Evolutionary conservation across 2,888 invertebrate species (phyloP), one percentile per base, ranked within the genome.

Genomic region (Portevinia maculata): DNA sequence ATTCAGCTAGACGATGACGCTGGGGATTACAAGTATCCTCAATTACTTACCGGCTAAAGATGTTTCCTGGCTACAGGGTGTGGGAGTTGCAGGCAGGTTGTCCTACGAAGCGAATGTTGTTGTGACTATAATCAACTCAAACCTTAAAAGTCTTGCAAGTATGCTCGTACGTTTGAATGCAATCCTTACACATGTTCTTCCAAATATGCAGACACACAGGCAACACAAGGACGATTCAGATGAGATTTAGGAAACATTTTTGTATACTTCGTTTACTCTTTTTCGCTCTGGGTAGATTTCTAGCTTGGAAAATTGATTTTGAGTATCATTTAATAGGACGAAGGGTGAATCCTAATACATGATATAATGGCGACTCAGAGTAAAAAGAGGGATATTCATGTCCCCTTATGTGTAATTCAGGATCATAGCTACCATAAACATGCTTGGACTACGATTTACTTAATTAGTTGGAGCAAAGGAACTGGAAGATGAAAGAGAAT

Each of bases 1-100:
- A 46, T 60, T 69, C n/a, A n/a, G 59, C 65, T 48, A 62, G 79
- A 79, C 79, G 79, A 74, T 69, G 79, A 79, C 67, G 79, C 69
- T 37, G 59, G 73, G 67, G 62, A 79, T 79, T 74, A 69, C 62
- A 79, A 39, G 74, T 60, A 74, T 79, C 55, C 50, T 60, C 79
- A 79, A 79, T 79, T 79, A 79, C 79, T 79, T 74, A 62, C 48
- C 53, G 55, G 46, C 50, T 37, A 24, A 46, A 17, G 52, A 71
- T 59, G 21, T 53, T 78, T 46, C 30, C 32, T 19, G 24, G 53
- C 59, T 52, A 41, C 15, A 55, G 69, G 62, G 52, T 19, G n/a
- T n/a, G n/a, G 17, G 32, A 17, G 15, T 3, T 34, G 11, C 34
- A 34, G 24, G 24, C 24, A 24, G 24, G 24, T 2, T 24, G n/a